phyloP scores from a whole-genome alignment of 2,888 invertebrate genomes.

The Empis livida region DNA sequence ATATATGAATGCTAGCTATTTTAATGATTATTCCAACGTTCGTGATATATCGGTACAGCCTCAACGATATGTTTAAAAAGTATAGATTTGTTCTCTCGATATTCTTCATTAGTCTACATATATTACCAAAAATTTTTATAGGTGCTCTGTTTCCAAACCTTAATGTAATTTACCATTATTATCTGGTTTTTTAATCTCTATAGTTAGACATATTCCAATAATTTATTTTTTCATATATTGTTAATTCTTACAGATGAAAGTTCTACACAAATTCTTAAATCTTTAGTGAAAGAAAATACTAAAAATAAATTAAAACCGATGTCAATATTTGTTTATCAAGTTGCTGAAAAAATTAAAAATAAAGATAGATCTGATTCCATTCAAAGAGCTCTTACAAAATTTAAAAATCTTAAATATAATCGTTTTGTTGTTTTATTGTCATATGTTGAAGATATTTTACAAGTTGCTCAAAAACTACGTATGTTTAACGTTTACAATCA shows the following conservation, averaged over 20 bases:
- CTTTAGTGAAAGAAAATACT: conserved; percentile 26
- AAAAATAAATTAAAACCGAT: conserved; percentile 27
- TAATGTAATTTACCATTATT: no score
- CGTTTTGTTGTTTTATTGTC: conserved; percentile 28
- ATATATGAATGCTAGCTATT: no score
- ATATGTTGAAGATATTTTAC: conserved; percentile 45
- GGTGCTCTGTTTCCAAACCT: no score
- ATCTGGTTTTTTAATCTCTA: no score
- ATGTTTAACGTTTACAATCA: conserved; percentile 62
- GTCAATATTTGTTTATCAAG: conserved; percentile 26
- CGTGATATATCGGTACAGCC: no score
- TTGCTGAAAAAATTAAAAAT: conserved; percentile 23
- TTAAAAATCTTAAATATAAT: conserved; percentile 19
- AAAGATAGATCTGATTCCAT: conserved; percentile 23
- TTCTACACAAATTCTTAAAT: conserved; percentile 21
- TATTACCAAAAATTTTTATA: no score
- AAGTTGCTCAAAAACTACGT: conserved; percentile 49
- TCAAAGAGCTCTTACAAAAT: conserved; percentile 20
- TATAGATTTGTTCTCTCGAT: no score
- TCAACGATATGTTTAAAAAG: no score
- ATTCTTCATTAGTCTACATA: no score
- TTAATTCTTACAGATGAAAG: not conserved
- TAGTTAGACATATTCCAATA: no score
- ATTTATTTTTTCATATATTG: no score
- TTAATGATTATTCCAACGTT: no score